phyloP scores from a whole-genome alignment of 1,140 invertebrate genomes.

The Heliothis virescens region DNA sequence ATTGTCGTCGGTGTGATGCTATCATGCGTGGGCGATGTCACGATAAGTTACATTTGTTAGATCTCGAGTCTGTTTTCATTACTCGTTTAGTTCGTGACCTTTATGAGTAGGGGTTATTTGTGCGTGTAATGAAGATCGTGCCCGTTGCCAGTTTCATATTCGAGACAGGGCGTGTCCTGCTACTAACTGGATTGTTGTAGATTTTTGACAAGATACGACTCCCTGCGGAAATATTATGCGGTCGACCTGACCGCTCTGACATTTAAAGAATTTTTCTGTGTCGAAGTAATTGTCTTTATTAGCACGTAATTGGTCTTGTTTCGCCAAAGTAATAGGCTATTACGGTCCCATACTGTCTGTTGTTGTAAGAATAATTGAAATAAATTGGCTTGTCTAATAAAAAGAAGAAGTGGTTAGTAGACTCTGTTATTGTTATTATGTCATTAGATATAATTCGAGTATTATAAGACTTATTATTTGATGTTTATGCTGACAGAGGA shows the following conservation, averaged over 20 bases:
- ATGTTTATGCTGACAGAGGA: background rate
- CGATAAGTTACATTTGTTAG: constrained; percentile 70
- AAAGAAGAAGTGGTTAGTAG: constrained; percentile 13
- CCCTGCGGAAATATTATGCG: constrained; percentile 61
- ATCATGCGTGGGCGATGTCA: constrained; percentile 73
- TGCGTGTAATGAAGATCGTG: constrained; percentile 69
- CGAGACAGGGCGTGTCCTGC: constrained; percentile 57
- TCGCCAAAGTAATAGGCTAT: constrained; percentile 44
- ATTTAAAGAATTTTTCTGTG: constrained; percentile 60
- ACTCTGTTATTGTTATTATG: constrained; percentile 16
- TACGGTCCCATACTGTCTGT: constrained; percentile 35
- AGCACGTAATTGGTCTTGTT: constrained; percentile 51
- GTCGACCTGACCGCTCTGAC: constrained; percentile 59
- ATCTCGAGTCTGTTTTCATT: constrained; percentile 61
- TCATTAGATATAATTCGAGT: background rate
- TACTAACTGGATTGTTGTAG: constrained; percentile 67
- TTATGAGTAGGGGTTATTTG: constrained; percentile 55
- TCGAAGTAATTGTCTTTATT: constrained; percentile 46
- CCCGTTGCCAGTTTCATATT: constrained; percentile 61
- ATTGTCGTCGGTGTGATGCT: constrained; percentile 70
- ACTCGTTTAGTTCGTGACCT: constrained; percentile 61
- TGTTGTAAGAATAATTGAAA: constrained; percentile 36
- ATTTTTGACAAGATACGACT: constrained; percentile 62
- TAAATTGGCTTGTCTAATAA: constrained; percentile 38
- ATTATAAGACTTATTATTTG: background rate